These are phyloP conservation scores for Albula glossodonta DNA, from an alignment of 2,113 vertebrate genomes.

Conservation along the genomic window DNA sequence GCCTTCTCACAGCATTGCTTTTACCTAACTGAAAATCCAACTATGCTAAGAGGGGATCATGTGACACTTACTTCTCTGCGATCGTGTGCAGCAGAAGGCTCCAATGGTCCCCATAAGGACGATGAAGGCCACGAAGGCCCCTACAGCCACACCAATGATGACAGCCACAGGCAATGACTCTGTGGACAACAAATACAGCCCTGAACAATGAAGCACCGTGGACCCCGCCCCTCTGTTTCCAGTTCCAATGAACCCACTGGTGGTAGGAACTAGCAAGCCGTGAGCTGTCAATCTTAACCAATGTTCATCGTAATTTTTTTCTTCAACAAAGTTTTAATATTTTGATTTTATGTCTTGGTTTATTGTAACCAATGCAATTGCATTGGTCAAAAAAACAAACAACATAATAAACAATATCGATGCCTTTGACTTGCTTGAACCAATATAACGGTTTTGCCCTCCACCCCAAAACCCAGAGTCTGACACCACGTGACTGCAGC, in stretches of 20 bases:
- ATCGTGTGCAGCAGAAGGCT: constrained; percentile 95
- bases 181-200: constrained; percentile 61
- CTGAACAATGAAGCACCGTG: constrained; percentile 41
- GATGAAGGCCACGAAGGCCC: constrained; percentile 92
- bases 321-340: no score
- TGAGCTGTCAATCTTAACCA: no score
- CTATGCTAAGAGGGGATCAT: background rate
- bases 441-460: background rate
- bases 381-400: background rate
- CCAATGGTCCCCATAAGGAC: constrained; percentile 96
- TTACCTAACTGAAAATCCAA: constrained; percentile 18
- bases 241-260: no score
- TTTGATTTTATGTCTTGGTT: no score
- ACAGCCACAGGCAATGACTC: constrained; percentile 94
- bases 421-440: background rate
- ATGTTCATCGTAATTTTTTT: no score
- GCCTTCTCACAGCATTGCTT: constrained; percentile 30
- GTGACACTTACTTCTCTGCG: constrained; percentile 91
- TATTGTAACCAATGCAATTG: background rate
- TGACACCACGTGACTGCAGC: background rate
- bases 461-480: background rate
- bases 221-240: background rate
- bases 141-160: constrained; percentile 96
- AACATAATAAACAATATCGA: background rate
- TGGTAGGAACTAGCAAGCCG: no score